Percentiles rank a stretch among this genome's conserved stretches.
These are phyloP conservation scores for Aplocera efformata DNA, from an alignment of 2,888 invertebrate genomes.

Conservation along the genomic window DNA sequence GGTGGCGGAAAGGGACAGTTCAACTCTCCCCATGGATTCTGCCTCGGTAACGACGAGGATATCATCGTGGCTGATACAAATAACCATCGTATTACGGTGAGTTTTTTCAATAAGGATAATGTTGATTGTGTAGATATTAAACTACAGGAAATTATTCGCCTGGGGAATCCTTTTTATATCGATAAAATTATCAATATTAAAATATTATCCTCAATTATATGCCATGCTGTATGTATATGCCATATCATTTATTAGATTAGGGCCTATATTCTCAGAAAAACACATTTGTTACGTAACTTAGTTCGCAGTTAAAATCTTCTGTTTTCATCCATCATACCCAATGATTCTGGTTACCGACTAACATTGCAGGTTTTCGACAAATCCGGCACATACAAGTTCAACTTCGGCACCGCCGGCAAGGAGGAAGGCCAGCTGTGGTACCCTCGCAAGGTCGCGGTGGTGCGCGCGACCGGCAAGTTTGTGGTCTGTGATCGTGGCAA, in stretches of 20 bases:
- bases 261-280: no score
- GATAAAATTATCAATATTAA: no score
- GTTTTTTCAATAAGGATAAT: not conserved
- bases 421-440: constrained; percentile 99
- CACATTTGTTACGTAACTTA: no score
- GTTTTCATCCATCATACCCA: no score
- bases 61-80: constrained; percentile 98
- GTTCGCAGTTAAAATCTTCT: no score
- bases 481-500: constrained; percentile 99
- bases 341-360: no score
- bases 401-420: constrained; percentile 96
- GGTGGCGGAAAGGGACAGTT: constrained; percentile 97
- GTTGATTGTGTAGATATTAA: no score
- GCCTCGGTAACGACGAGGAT: constrained; percentile 95
- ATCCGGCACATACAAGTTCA: constrained; percentile 94
- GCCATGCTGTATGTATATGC: no score
- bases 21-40: constrained; percentile 98
- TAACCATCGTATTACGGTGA: constrained; percentile 95
- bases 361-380: constrained; percentile 91
- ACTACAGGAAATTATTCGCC: no score
- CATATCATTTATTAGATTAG: no score
- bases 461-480: constrained; percentile 92
- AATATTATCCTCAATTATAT: no score
- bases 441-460: constrained; percentile 96
- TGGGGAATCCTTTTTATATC: no score